phyloP scores from a whole-genome alignment of 2,113 vertebrate genomes.

The Marcusenius ussheri region DNA sequence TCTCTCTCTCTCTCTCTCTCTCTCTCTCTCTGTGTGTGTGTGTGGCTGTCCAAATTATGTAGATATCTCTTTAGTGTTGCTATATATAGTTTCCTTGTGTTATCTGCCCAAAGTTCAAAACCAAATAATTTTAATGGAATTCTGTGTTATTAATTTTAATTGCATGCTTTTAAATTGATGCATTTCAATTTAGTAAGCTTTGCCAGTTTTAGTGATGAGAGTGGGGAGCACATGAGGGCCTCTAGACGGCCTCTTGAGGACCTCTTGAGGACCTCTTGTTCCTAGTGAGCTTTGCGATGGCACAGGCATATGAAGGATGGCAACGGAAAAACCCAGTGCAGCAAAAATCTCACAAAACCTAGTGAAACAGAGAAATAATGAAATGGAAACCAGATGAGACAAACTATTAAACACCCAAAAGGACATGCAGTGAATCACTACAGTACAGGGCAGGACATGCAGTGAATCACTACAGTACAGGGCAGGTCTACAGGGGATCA shows the following conservation, averaged over 20 bases:
- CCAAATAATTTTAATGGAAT: not conserved
- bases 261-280: not conserved
- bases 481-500: not conserved
- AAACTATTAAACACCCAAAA: not conserved
- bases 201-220: not conserved
- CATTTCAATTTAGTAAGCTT: not conserved
- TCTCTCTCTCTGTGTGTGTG: not conserved
- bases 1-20: no score
- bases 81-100: constrained; percentile 21
- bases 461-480: not conserved
- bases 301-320: not conserved
- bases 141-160: not conserved
- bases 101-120: not conserved
- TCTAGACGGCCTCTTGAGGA: not conserved
- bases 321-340: not conserved
- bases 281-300: not conserved
- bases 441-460: not conserved
- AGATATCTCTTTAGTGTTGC: constrained; percentile 29
- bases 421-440: not conserved
- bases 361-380: not conserved
- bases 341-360: not conserved
- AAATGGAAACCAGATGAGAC: not conserved
- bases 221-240: not conserved
- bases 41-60: not conserved
- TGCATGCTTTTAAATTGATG: not conserved